These are phyloP conservation scores for Setipinna tenuifilis DNA, from an alignment of 2,797 vertebrate genomes.

Conservation along the genomic window DNA sequence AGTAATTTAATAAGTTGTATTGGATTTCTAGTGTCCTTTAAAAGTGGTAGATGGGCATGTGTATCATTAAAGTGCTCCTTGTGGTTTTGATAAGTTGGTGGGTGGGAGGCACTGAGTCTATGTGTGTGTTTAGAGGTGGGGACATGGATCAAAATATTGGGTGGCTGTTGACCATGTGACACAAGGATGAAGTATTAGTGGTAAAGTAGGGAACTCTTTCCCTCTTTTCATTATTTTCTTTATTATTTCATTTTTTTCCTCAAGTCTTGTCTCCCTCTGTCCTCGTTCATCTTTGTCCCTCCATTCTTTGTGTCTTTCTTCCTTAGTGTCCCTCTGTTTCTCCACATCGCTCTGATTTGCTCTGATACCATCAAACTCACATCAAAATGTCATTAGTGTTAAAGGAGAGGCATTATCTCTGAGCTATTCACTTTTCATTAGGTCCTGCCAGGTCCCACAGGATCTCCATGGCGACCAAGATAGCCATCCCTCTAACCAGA, in stretches of 20 bases:
- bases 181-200: not conserved
- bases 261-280: too few relatives aligned
- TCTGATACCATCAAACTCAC: slow-evolving; percentile 51
- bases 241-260: not conserved
- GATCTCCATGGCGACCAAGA: slow-evolving; percentile 13
- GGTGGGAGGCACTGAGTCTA: not conserved
- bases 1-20: not conserved
- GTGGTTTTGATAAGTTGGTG: not conserved
- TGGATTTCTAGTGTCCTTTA: not conserved
- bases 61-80: not conserved
- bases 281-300: not conserved
- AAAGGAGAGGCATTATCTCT: slow-evolving; percentile 60
- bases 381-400: slow-evolving; percentile 60
- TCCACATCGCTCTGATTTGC: not conserved
- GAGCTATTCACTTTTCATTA: slow-evolving; percentile 53
- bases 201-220: not conserved
- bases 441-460: slow-evolving; percentile 26
- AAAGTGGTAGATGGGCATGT: too few relatives aligned
- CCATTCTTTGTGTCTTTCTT: not conserved
- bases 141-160: not conserved
- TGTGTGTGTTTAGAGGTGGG: not conserved
- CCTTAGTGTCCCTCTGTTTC: not conserved
- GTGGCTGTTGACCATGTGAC: too few relatives aligned
- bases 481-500: slow-evolving; percentile 45
- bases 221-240: not conserved